These are phyloP conservation scores for Aramus guarauna DNA, from an alignment of 2,113 vertebrate species.

Conservation along the genomic window DNA sequence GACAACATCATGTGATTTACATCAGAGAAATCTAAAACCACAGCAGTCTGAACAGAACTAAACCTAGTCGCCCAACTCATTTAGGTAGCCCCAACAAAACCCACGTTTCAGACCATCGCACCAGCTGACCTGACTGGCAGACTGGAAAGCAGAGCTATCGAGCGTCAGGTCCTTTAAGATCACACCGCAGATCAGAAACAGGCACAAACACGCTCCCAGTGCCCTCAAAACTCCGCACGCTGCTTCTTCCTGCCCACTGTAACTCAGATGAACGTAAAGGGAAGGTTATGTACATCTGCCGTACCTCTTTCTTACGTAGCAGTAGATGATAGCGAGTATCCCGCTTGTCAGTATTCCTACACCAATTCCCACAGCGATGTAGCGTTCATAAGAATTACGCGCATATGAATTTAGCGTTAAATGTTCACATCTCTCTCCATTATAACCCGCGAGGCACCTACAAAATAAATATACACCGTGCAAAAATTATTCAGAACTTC, in stretches of 20 bases:
- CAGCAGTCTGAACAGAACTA: neutral
- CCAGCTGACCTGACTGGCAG: neutral
- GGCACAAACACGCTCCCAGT: neutral
- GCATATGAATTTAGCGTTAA: slow-evolving; percentile 72
- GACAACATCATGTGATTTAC: neutral
- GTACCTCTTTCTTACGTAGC: slow-evolving; percentile 76
- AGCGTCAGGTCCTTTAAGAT: neutral
- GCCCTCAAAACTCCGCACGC: neutral
- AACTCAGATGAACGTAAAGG: neutral
- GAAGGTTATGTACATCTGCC: neutral
- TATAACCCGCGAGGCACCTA: slow-evolving; percentile 77
- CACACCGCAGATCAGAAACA: neutral
- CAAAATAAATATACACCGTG: neutral
- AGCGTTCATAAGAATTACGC: slow-evolving; percentile 70
- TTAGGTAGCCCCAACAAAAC: neutral
- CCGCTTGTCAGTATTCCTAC: slow-evolving; percentile 72
- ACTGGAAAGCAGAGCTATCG: neutral
- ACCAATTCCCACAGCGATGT: slow-evolving; percentile 76
- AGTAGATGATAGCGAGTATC: slow-evolving; percentile 72
- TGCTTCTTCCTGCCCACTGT: neutral
- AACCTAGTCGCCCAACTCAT: neutral
- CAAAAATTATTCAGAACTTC: neutral
- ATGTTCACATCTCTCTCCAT: slow-evolving; percentile 79
- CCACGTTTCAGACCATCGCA: rapidly evolving
- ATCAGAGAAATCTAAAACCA: neutral